Percentiles rank a stretch among this genome's conserved stretches.
These are phyloP conservation scores for Meiosimyza decipiens DNA, from an alignment of 2,888 invertebrate genomes.

Conservation along the genomic window DNA sequence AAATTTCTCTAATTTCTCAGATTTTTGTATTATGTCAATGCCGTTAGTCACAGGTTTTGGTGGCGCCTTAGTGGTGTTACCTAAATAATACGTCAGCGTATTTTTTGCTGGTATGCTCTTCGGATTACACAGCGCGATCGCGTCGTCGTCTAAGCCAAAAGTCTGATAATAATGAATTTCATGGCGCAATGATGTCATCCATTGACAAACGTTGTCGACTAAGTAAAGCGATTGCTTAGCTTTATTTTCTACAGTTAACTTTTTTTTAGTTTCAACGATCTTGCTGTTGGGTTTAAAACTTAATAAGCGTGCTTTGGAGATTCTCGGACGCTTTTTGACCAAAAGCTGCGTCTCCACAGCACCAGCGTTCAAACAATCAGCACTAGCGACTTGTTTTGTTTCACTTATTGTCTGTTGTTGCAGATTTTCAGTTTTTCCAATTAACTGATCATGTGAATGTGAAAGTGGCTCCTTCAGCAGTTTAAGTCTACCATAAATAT, in stretches of 20 bases:
- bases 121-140: slow-evolving; percentile 54
- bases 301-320: slow-evolving; percentile 49
- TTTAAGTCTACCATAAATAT: slow-evolving; percentile 60
- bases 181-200: slow-evolving; percentile 62
- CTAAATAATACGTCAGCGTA: slow-evolving; percentile 33
- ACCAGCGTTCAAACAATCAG: slow-evolving; percentile 22
- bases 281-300: slow-evolving; percentile 23
- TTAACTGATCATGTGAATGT: slow-evolving; percentile 27
- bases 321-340: slow-evolving; percentile 42
- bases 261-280: slow-evolving; percentile 1
- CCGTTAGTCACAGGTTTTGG: slow-evolving; percentile 36
- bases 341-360: background rate
- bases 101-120: slow-evolving; percentile 62
- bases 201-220: slow-evolving; percentile 60
- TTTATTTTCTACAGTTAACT: background rate
- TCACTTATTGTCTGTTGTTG: background rate
- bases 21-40: slow-evolving; percentile 28
- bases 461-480: slow-evolving; percentile 37
- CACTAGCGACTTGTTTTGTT: slow-evolving; percentile 36
- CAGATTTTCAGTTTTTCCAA: background rate
- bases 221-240: slow-evolving; percentile 48
- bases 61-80: slow-evolving; percentile 9
- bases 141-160: slow-evolving; percentile 45
- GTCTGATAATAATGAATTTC: slow-evolving; percentile 59
- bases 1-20: slow-evolving; percentile 16